Percentiles rank a stretch among this genome's conserved stretches.
These are phyloP conservation scores for Engraulis encrasicolus DNA, from an alignment of 2,113 vertebrate genomes.

Conservation along the genomic window DNA sequence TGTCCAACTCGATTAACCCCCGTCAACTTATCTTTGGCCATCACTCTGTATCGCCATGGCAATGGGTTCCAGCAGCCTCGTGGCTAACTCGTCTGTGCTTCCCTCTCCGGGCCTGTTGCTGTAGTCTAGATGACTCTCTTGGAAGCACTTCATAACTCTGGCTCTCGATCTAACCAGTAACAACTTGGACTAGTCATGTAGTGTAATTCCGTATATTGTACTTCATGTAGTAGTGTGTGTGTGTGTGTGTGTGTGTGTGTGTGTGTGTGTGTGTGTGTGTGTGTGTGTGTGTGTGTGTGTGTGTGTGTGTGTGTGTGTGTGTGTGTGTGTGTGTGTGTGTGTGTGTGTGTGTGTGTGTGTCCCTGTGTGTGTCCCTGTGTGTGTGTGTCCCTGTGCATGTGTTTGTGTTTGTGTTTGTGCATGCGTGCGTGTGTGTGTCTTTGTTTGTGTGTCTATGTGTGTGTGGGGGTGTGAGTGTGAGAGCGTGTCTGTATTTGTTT, in stretches of 20 bases:
- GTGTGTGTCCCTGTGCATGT: constrained; percentile 15
- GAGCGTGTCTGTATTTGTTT: neutral
- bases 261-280: constrained; percentile 6
- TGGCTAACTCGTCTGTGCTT: constrained; percentile 38
- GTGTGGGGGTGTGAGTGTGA: constrained; percentile 15
- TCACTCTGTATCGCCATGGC: constrained; percentile 21
- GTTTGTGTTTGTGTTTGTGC: constrained; percentile 19
- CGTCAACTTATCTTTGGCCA: constrained; percentile 42
- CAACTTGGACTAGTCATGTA: neutral
- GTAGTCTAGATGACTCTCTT: neutral
- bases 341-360: constrained; percentile 3
- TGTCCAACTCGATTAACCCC: neutral
- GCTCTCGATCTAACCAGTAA: neutral
- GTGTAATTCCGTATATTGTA: neutral
- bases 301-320: neutral
- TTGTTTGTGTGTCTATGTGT: constrained; percentile 1
- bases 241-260: constrained; percentile 12
- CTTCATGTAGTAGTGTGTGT: constrained; percentile 16
- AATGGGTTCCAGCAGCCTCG: neutral
- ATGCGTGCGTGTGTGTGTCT: neutral
- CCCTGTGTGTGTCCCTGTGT: neutral
- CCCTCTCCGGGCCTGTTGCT: neutral
- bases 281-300: constrained; percentile 20
- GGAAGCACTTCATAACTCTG: neutral
- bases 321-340: neutral